Evolutionary conservation across 2,888 invertebrate genomes (phyloP), one percentile per base, ranked within the genome.

Genomic region (Eurytoma adleriae): DNA sequence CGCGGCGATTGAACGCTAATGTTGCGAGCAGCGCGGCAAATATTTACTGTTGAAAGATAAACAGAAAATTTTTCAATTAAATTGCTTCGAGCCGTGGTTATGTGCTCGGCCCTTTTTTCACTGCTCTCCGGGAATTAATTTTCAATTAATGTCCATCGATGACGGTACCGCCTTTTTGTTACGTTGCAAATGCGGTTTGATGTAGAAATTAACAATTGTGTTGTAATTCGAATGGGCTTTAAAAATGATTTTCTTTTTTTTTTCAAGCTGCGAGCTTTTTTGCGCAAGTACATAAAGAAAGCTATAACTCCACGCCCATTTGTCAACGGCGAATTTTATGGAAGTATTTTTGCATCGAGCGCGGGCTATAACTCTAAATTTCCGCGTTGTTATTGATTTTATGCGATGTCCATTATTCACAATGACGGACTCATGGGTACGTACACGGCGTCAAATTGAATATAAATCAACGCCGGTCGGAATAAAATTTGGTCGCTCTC

Each of bases 371-470:
- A 40, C 54, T 56, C 59, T 50, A 66, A 75, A 78, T 74, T 81
- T 61, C 57, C 71, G 50, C 56, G 54, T 68, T 72, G 71, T 67
- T 71, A 75, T 75, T 78, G 78, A 81, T 81, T 78, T 81, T 72
- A 68, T 62, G 72, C 52, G 56, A 27, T 74, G 74, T 74, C 74
- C 81, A 81, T 81, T 78, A 81, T 81, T 81, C 67, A 75, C 71
- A 78, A 78, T 81, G 78, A 81, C 74, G 62, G 73, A 16, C 74
- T 80, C 72, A 68, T 73, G 73, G 70, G 59, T 68, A 66, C 70
- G 52, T 64, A 30, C 57, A 13, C 18, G 30, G 4, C 67, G 40
- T 62, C 62, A 54, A 62, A 80, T 80, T 80, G 61, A 77, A 77
- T 73, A 80, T 73, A 73, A 80, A 73, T 77, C 77, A 69, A 59